Percentiles rank a stretch among this genome's conserved stretches.
phyloP scores from a whole-genome alignment of 2,113 vertebrate species.

The Eonycteris spelaea region DNA sequence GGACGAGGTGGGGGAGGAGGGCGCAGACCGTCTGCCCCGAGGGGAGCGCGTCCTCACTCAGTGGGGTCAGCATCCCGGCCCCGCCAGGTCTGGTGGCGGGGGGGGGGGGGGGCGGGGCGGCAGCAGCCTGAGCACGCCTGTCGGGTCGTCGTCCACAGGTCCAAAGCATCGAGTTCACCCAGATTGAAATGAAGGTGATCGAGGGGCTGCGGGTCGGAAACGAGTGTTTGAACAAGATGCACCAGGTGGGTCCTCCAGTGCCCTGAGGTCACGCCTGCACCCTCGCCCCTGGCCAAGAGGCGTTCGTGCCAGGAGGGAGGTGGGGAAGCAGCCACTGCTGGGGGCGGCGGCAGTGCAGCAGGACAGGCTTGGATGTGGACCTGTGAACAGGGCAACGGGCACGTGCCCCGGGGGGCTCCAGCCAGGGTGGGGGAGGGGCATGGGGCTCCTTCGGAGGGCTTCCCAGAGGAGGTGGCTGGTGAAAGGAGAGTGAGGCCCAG shows the following conservation, averaged over 20 bases:
- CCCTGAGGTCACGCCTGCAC: background rate
- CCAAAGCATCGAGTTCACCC: slow-evolving; percentile 95
- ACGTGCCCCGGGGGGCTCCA: no score
- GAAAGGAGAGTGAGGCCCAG: background rate
- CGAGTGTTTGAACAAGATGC: slow-evolving; percentile 97
- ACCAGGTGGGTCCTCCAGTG: slow-evolving; percentile 85
- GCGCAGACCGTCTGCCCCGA: rapidly evolving
- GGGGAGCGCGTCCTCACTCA: rapidly evolving
- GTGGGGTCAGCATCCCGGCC: background rate
- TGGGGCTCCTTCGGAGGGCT: background rate
- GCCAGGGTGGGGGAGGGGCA: no score
- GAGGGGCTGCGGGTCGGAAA: slow-evolving; percentile 95
- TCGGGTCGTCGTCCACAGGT: slow-evolving; percentile 82
- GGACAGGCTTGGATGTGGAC: background rate
- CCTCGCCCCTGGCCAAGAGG: rapidly evolving
- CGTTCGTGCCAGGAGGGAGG: background rate
- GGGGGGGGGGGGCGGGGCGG: rapidly evolving
- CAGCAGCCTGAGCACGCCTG: rapidly evolving
- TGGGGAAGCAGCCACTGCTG: background rate
- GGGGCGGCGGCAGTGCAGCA: background rate
- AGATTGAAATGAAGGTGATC: slow-evolving; percentile 96
- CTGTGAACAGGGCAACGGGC: background rate
- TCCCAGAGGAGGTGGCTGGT: background rate
- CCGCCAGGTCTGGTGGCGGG: no score
- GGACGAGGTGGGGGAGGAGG: background rate